A percentile compares a stretch with the other conserved stretches of the same genome.
Evolutionary conservation across 2,888 invertebrate genomes (phyloP).

Genomic region (Mythimna lalbum): DNA sequence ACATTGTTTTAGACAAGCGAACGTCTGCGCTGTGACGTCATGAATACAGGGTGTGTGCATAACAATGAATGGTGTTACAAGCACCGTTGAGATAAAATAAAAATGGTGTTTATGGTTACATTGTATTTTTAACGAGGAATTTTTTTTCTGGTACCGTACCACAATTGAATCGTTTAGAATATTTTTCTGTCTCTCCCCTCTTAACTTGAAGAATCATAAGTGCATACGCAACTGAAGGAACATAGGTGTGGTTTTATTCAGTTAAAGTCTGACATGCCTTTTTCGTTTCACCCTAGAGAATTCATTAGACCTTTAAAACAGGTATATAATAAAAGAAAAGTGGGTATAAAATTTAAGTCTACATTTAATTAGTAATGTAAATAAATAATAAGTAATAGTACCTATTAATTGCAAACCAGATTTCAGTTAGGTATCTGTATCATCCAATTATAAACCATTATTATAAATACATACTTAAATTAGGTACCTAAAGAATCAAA

Average conservation of each 20-base stretch:
- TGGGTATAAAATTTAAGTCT: neutral
- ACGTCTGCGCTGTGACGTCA: constrained; percentile 51
- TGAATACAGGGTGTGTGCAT: constrained; percentile 57
- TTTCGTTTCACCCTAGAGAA: too few species aligned
- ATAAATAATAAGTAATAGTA: too few species aligned
- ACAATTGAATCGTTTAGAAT: constrained; percentile 1
- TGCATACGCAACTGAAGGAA: too few species aligned
- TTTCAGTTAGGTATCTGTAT: neutral
- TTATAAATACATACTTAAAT: too few species aligned
- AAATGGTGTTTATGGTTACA: constrained; percentile 43
- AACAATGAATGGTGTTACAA: constrained; percentile 57
- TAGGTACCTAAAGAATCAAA: neutral
- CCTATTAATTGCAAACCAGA: neutral
- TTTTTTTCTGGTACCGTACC: constrained; percentile 5
- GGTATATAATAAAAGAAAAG: neutral
- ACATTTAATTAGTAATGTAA: neutral
- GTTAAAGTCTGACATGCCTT: too few species aligned
- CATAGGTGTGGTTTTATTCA: too few species aligned
- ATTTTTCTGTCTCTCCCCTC: too few species aligned
- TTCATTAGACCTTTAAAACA: too few species aligned
- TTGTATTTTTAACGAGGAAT: constrained; percentile 16
- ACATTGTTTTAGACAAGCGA: constrained; percentile 63
- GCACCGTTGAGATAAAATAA: constrained; percentile 51
- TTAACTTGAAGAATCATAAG: too few species aligned
- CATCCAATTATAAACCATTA: neutral